phyloP scores from a whole-genome alignment of 1,140 invertebrate species.

The Megalonaias nervosa region DNA sequence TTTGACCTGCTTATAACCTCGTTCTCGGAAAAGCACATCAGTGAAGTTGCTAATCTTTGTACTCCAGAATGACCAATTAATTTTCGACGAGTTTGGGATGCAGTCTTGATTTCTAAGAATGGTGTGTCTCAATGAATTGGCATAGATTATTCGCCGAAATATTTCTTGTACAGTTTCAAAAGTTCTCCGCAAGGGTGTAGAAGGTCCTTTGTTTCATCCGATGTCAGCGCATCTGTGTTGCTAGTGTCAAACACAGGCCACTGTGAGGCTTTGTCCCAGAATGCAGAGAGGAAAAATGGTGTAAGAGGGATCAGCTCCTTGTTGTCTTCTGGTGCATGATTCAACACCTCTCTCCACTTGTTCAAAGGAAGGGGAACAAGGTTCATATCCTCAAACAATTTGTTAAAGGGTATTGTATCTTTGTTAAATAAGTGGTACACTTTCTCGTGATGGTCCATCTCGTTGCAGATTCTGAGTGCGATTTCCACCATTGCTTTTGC shows the following conservation, averaged over 20 bases:
- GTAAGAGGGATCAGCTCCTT: slow-evolving; percentile 46
- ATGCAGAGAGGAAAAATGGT: slow-evolving; percentile 46
- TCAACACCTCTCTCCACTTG: slow-evolving; percentile 45
- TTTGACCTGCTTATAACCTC: no score
- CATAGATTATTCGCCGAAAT: slow-evolving; percentile 29
- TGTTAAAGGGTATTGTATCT: slow-evolving; percentile 45
- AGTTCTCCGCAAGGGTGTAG: slow-evolving; percentile 36
- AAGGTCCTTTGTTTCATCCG: slow-evolving; percentile 32
- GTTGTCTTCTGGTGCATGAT: slow-evolving; percentile 26
- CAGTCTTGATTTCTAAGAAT: no score
- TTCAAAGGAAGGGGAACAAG: slow-evolving; percentile 32
- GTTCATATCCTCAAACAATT: slow-evolving; percentile 44
- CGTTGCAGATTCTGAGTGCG: slow-evolving; percentile 36
- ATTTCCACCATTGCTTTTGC: slow-evolving; percentile 53
- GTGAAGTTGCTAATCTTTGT: no score
- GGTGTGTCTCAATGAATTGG: no score
- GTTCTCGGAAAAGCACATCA: no score
- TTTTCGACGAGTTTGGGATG: no score
- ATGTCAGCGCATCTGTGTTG: slow-evolving; percentile 42
- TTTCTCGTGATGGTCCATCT: slow-evolving; percentile 10
- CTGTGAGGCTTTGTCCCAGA: slow-evolving; percentile 45
- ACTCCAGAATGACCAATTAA: no score
- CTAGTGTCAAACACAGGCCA: slow-evolving; percentile 53
- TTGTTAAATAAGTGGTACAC: slow-evolving; percentile 51
- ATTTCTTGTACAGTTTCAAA: slow-evolving; percentile 39